phyloP scores from a whole-genome alignment of 2,888 invertebrate species.

The Temnothorax unifasciatus region DNA sequence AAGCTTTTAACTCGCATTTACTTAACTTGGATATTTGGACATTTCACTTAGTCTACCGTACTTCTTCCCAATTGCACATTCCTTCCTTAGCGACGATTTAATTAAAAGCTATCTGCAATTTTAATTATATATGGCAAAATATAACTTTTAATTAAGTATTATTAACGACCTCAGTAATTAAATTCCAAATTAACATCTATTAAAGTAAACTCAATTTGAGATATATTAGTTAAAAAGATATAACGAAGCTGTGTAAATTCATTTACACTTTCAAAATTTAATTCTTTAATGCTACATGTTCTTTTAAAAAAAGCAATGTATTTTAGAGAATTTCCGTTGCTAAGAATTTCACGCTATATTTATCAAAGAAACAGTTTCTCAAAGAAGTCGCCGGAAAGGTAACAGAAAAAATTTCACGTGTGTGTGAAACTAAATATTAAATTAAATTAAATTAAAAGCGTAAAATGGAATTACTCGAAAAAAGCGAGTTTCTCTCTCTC shows the following conservation, averaged over 20 bases:
- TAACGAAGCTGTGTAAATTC: background rate
- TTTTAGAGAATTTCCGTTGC: background rate
- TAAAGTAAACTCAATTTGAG: background rate
- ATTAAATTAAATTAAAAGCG: conserved; percentile 25
- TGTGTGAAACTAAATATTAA: background rate
- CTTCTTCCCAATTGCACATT: background rate
- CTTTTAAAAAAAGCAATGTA: background rate
- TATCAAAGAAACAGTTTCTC: background rate
- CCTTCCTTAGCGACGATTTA: background rate
- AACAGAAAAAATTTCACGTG: background rate
- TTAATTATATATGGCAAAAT: background rate
- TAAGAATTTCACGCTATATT: background rate
- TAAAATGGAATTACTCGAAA: conserved; percentile 19
- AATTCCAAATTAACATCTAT: conserved; percentile 2
- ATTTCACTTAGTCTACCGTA: background rate
- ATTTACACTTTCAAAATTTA: background rate
- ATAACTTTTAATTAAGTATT: background rate
- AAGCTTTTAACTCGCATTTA: background rate
- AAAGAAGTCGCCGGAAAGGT: background rate
- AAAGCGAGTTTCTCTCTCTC: background rate
- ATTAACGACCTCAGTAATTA: background rate
- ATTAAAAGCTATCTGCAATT: conserved; percentile 4
- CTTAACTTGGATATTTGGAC: background rate
- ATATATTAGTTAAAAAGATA: background rate
- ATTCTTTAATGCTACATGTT: background rate